Percentiles rank a stretch among this genome's conserved stretches.
These are phyloP conservation scores for Drosophila colorata DNA, from an alignment of 2,888 invertebrate species.

Conservation along the genomic window DNA sequence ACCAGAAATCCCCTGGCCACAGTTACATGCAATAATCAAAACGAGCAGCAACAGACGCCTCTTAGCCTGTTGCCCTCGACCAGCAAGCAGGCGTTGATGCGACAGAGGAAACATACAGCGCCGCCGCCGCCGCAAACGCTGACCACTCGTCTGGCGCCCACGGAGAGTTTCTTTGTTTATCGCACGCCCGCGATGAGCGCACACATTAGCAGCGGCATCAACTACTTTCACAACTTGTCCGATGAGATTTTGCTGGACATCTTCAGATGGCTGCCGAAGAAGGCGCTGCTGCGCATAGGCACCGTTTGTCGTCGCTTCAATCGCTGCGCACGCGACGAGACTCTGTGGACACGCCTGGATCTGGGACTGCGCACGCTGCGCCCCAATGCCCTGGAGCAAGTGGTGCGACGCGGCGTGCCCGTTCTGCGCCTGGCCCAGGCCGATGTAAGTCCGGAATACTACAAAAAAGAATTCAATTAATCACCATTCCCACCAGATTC, in stretches of 20 bases:
- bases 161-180: slow-evolving; percentile 83
- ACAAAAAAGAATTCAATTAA: too few species aligned
- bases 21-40: slow-evolving; percentile 81
- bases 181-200: slow-evolving; percentile 72
- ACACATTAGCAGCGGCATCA: slow-evolving; percentile 83
- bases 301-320: slow-evolving; percentile 92
- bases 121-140: slow-evolving; percentile 66
- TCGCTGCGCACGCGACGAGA: slow-evolving; percentile 92
- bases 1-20: slow-evolving; percentile 83
- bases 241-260: slow-evolving; percentile 95
- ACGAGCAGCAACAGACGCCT: slow-evolving; percentile 39
- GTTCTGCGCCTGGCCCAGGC: slow-evolving; percentile 92
- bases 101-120: slow-evolving; percentile 50
- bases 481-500: slow-evolving; percentile 45
- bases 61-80: slow-evolving; percentile 76
- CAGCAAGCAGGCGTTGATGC: slow-evolving; percentile 73
- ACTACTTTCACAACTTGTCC: slow-evolving; percentile 89
- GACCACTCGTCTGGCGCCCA: slow-evolving; percentile 56
- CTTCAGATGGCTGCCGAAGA: slow-evolving; percentile 93
- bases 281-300: slow-evolving; percentile 89
- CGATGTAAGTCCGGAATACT: slow-evolving; percentile 90
- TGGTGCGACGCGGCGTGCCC: slow-evolving; percentile 91
- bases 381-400: slow-evolving; percentile 89
- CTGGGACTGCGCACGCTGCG: slow-evolving; percentile 90
- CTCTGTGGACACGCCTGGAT: slow-evolving; percentile 94